Evolutionary conservation across 2,888 invertebrate species (phyloP).

Genomic region (Drosophila villosipedis): DNA sequence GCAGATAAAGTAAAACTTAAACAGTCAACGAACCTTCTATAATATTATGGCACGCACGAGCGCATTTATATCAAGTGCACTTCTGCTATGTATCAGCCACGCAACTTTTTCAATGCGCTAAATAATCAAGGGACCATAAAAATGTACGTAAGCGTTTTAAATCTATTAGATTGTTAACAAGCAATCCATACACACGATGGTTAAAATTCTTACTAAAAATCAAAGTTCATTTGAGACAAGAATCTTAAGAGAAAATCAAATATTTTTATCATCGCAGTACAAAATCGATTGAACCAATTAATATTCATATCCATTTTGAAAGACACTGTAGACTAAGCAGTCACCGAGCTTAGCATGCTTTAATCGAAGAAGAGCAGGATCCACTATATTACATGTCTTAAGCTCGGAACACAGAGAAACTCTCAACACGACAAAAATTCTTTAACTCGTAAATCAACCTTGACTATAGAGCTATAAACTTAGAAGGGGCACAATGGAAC

Average conservation of each 20-base stretch:
- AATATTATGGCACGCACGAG: conserved; percentile 54
- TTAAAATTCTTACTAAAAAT: not conserved
- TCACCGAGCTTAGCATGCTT: not conserved
- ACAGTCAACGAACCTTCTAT: conserved; percentile 53
- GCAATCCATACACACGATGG: not conserved
- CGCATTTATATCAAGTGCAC: conserved; percentile 51
- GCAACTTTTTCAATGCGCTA: conserved; percentile 49
- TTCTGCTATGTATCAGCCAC: conserved; percentile 2
- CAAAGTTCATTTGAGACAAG: too few relatives aligned
- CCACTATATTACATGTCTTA: too few relatives aligned
- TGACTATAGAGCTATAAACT: not conserved
- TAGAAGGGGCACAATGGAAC: not conserved
- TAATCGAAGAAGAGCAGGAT: not conserved
- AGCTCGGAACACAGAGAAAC: too few relatives aligned
- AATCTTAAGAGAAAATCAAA: not conserved
- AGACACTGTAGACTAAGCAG: not conserved
- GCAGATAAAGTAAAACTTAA: conserved; percentile 32
- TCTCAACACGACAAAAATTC: too few relatives aligned
- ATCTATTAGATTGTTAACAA: not conserved
- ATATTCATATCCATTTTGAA: not conserved
- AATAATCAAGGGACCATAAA: conserved; percentile 75
- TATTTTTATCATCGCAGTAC: not conserved
- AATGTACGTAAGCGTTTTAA: conserved; percentile 16
- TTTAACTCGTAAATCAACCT: not conserved
- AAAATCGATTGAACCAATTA: not conserved